These are phyloP conservation scores for Venturia canescens DNA, from an alignment of 1,140 invertebrate species.

Conservation along the genomic window DNA sequence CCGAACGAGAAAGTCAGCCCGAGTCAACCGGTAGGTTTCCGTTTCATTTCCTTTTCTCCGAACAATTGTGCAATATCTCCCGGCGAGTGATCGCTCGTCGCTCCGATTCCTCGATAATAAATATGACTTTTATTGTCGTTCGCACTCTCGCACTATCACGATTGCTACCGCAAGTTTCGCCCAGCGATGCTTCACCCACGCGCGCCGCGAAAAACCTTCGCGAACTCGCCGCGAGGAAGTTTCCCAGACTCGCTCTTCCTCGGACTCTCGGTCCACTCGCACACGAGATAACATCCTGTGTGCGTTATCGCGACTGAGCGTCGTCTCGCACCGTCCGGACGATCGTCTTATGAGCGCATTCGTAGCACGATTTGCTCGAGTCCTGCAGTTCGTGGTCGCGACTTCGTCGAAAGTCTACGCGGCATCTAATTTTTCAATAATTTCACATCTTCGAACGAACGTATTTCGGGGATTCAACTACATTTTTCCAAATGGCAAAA, in stretches of 20 bases:
- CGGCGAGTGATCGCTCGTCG: neutral
- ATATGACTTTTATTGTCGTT: too few species aligned
- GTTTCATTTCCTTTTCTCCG: neutral
- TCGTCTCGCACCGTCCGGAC: conserved; percentile 50
- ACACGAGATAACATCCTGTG: conserved; percentile 62
- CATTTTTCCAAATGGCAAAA: too few species aligned
- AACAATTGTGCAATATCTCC: neutral
- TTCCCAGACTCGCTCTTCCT: neutral
- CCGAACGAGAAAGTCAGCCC: neutral
- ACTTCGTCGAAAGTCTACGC: too few species aligned
- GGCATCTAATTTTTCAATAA: too few species aligned
- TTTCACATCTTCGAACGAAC: too few species aligned
- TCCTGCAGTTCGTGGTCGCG: too few species aligned
- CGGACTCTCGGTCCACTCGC: conserved; percentile 13
- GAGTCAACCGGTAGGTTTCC: neutral
- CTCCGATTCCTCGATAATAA: too few species aligned
- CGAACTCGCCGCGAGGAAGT: too few species aligned
- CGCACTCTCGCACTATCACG: too few species aligned
- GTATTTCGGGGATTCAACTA: too few species aligned
- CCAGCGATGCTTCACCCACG: conserved; percentile 52
- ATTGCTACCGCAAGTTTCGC: too few species aligned
- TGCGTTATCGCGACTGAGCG: conserved; percentile 43
- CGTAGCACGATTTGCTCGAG: neutral
- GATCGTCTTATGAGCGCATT: conserved; percentile 34
- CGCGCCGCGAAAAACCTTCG: conserved; percentile 18